Evolutionary conservation across 2,888 invertebrate genomes (phyloP), one percentile per base, ranked within the genome.

Genomic region (Acrobasis repandana): DNA sequence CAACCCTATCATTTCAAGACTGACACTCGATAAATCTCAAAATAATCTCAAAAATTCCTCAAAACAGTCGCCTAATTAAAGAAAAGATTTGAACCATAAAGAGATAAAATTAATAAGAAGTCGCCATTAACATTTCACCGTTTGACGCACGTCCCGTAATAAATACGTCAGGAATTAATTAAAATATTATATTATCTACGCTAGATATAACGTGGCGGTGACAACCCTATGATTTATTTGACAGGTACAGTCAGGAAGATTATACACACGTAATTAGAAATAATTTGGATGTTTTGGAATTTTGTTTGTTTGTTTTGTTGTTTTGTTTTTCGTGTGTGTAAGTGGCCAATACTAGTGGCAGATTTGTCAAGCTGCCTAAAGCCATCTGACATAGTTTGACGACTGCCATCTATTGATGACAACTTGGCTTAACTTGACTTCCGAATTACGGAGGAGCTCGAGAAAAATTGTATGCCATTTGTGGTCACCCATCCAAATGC

Each of bases 141-240:
- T 36, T 38, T 59, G 51, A 49, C 46, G 18, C 20, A 1, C 15
- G 51, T 51, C 51, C n/a, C 36, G 43, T 59, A 59, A 60, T 75
- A 72, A 76, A 74, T 70, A 69, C 65, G 71, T 70, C 65, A 63
- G 56, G 64, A 61, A 65, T 67, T 76, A 77, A 77, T 77, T 77
- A 77, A 77, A 77, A 73, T 68, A 60, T 63, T 70, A 67, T 67
- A 60, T 63, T 70, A 67, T 67, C 70, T 65, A 58, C 63, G 65
- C 33, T 70, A 68, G 64, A 63, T 66, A 59, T 68, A 73, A 71
- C 72, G 66, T 68, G 69, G 61, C 58, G 57, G 0, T 57, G 76
- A 77, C 73, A 69, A 61, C 61, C 50, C 20, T 69, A 71, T 78
- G 77, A 80, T 79, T 80, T 77, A 77, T 79, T 71, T 68, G 67